A percentile compares a stretch with the other conserved stretches of the same genome.
These are phyloP conservation scores for Enteromius argenteus DNA, from an alignment of 2,797 vertebrate genomes.

Conservation along the genomic window DNA sequence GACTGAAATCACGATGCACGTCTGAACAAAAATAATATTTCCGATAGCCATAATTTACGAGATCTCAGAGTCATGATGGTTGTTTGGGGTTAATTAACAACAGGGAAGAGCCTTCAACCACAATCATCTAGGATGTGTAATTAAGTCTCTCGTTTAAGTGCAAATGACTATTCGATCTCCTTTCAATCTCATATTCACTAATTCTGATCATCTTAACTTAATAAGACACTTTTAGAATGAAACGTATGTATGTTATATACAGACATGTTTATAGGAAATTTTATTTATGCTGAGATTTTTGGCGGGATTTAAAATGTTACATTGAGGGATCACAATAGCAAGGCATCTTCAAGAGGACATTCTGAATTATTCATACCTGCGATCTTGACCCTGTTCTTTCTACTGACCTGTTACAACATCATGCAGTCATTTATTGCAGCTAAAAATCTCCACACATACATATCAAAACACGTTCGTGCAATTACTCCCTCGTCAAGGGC, in stretches of 20 bases:
- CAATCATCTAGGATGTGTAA: conserved; percentile 62
- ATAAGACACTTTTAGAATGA: not conserved
- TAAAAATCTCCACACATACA: conserved; percentile 42
- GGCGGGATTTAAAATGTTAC: not conserved
- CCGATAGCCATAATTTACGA: conserved; percentile 79
- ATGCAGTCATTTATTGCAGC: conserved; percentile 40
- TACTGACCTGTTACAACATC: conserved; percentile 49
- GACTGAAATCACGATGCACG: conserved; percentile 59
- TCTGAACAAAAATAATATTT: conserved; percentile 79
- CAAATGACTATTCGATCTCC: conserved; percentile 57
- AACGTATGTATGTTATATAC: not conserved
- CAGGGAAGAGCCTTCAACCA: conserved; percentile 73
- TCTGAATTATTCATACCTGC: conserved; percentile 48
- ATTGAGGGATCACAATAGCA: conserved; percentile 3
- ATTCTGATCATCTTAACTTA: not conserved
- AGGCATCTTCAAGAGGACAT: conserved; percentile 7
- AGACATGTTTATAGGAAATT: not conserved
- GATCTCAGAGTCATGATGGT: conserved; percentile 72
- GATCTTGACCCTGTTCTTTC: conserved; percentile 26
- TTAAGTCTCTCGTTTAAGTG: conserved; percentile 60
- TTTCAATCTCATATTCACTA: not conserved
- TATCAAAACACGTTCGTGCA: conserved; percentile 54
- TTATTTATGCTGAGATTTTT: not conserved
- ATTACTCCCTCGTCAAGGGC: conserved; percentile 51
- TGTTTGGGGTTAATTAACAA: conserved; percentile 82